Percentiles rank a stretch among this genome's conserved stretches.
phyloP scores from a whole-genome alignment of 2,113 vertebrate genomes.

The Aptenodytes forsteri region DNA sequence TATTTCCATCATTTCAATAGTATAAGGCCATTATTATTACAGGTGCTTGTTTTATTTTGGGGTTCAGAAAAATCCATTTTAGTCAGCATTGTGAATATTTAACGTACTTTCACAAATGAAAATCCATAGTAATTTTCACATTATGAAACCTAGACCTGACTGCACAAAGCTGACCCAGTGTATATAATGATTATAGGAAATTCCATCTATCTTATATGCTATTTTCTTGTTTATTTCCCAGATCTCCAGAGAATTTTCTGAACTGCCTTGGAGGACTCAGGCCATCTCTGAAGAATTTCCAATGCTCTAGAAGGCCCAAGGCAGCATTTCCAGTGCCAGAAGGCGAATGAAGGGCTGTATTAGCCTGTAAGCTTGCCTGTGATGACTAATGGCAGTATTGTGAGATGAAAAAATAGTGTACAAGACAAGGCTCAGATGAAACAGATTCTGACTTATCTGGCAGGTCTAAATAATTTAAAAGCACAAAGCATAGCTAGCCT shows the following conservation, averaged over 20 bases:
- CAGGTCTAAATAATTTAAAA: conserved; percentile 78
- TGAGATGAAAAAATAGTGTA: conserved; percentile 65
- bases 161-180: background rate
- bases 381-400: conserved; percentile 66
- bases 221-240: conserved; percentile 45
- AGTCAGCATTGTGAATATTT: background rate
- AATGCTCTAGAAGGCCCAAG: conserved; percentile 62
- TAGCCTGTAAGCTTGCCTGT: conserved; percentile 63
- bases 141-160: background rate
- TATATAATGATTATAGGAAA: conserved; percentile 25
- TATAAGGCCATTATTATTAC: background rate
- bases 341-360: conserved; percentile 64
- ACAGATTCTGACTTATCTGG: conserved; percentile 68
- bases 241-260: conserved; percentile 54
- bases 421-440: conserved; percentile 72
- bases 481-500: conserved; percentile 60
- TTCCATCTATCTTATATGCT: background rate
- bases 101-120: background rate
- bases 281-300: conserved; percentile 60
- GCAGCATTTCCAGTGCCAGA: conserved; percentile 65
- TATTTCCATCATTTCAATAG: background rate
- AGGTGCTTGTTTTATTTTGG: background rate
- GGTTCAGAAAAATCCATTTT: background rate
- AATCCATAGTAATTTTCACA: background rate
- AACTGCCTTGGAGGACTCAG: conserved; percentile 49